phyloP scores from a whole-genome alignment of 2,113 vertebrate species.

The Elephas maximus region DNA sequence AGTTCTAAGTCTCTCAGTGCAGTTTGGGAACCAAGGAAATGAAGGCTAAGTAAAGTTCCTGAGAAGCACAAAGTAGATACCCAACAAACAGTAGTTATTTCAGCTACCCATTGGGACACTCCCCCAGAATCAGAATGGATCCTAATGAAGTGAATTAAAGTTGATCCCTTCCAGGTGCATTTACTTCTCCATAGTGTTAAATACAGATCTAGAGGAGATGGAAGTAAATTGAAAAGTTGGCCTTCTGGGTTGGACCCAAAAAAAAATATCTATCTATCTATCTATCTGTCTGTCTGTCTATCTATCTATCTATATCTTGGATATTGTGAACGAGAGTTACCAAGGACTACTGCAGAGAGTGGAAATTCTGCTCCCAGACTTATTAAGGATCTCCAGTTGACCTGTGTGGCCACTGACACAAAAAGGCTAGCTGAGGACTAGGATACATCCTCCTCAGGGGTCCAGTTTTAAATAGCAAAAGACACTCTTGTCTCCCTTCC shows the following conservation, averaged over 20 bases:
- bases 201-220: background rate
- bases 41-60: background rate
- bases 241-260: background rate
- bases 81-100: slow-evolving; percentile 3
- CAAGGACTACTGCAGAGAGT: background rate
- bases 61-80: background rate
- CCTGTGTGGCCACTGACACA: background rate
- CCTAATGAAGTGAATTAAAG: background rate
- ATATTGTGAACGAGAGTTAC: background rate
- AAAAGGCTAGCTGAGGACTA: background rate
- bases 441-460: background rate
- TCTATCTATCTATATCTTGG: background rate
- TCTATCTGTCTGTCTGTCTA: no score
- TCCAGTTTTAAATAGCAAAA: background rate
- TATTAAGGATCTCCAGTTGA: background rate
- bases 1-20: accelerated
- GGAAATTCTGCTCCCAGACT: background rate
- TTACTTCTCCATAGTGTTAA: slow-evolving; percentile 23
- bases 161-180: background rate
- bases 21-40: background rate
- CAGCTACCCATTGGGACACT: background rate
- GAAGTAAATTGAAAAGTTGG: background rate
- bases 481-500: background rate
- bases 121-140: background rate
- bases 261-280: background rate